Evolutionary conservation across 2,888 invertebrate genomes (phyloP).

Genomic region (Anorthoa munda): DNA sequence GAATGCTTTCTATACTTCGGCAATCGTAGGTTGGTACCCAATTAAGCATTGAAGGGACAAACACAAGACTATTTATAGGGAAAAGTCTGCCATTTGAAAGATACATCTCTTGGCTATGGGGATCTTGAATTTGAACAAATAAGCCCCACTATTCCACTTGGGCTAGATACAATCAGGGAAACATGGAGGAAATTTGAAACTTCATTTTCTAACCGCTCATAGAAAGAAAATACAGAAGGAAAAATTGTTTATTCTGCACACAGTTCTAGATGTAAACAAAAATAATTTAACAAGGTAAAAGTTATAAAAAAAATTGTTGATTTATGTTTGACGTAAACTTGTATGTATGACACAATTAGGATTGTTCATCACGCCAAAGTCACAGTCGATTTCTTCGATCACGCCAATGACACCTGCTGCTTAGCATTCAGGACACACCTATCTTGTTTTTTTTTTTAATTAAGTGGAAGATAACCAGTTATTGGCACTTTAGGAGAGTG

Average conservation of each 20-base stretch:
- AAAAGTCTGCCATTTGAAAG: neutral
- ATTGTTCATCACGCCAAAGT: slow-evolving; percentile 20
- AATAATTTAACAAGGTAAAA: too few relatives aligned
- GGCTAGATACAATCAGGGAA: too few relatives aligned
- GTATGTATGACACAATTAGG: neutral
- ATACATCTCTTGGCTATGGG: neutral
- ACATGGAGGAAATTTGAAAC: neutral
- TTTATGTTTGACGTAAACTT: neutral
- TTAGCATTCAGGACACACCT: neutral
- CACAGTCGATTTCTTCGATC: neutral
- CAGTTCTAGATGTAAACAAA: too few relatives aligned
- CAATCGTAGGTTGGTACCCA: neutral
- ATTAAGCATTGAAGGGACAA: neutral
- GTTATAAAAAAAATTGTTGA: too few relatives aligned
- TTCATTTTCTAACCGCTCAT: neutral
- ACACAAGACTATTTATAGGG: too few relatives aligned
- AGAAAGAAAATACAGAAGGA: too few relatives aligned
- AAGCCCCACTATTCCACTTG: neutral
- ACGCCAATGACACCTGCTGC: neutral
- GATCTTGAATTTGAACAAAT: neutral
- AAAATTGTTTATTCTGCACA: too few relatives aligned
- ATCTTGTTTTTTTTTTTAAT: slow-evolving; percentile 6
- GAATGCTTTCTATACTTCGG: neutral
- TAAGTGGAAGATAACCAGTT: too few relatives aligned
- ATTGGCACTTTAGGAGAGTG: too few relatives aligned